Conservation (phyloP, 2,113 vertebrate species). For the Gymnarchus niloticus region DNA sequence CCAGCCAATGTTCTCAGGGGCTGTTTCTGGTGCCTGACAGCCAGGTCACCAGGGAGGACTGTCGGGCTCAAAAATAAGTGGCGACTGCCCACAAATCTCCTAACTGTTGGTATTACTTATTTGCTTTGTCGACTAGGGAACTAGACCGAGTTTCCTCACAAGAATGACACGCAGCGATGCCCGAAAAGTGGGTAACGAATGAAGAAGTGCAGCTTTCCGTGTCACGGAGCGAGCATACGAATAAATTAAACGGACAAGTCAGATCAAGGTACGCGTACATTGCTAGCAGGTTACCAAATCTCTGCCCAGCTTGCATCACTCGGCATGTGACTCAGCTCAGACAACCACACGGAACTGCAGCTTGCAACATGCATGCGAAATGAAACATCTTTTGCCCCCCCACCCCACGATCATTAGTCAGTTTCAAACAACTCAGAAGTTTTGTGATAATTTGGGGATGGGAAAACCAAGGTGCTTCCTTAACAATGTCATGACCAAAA, state of each 20-base stretch:
- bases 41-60: background rate
- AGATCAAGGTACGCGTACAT: background rate
- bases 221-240: background rate
- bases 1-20: background rate
- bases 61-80: background rate
- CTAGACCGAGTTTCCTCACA: background rate
- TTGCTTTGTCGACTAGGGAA: background rate
- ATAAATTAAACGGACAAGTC: background rate
- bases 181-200: background rate
- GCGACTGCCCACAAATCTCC: constrained; percentile 4
- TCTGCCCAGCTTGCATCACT: background rate
- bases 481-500: too few species aligned
- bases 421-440: background rate
- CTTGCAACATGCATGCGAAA: background rate
- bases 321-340: background rate
- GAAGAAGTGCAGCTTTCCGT: background rate
- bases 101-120: background rate
- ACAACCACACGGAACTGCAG: background rate
- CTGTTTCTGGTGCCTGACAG: background rate
- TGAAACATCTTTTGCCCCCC: background rate
- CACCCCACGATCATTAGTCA: background rate
- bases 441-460: background rate
- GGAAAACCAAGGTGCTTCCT: background rate
- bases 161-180: background rate
- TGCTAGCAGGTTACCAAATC: background rate